Conservation (phyloP, 2,888 invertebrate genomes). For the Coelopa pilipes region DNA sequence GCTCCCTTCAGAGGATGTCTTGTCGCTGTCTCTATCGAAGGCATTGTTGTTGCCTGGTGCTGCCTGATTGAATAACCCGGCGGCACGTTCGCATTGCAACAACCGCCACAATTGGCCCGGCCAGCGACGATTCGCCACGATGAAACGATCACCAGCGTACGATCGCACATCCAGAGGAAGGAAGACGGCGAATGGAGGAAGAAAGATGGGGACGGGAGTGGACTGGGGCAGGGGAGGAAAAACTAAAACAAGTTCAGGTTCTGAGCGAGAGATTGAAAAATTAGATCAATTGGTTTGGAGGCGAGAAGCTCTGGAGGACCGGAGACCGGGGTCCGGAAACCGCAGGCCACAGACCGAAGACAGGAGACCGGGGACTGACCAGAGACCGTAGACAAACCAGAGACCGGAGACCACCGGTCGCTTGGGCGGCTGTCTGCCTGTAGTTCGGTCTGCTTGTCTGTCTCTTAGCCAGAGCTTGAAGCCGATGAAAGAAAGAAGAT, state of each 20-base stretch:
- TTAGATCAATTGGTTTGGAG: conserved; percentile 26
- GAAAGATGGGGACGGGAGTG: not conserved
- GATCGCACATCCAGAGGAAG: too few relatives aligned
- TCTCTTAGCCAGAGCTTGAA: too few relatives aligned
- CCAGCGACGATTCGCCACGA: not conserved
- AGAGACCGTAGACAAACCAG: too few relatives aligned
- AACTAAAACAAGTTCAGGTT: conserved; percentile 6
- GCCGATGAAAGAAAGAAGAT: too few relatives aligned
- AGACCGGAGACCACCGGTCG: too few relatives aligned
- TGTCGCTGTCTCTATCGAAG: not conserved
- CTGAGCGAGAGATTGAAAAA: conserved; percentile 15
- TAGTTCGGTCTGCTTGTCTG: too few relatives aligned
- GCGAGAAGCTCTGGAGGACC: conserved; percentile 2
- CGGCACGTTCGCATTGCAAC: not conserved
- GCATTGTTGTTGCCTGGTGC: not conserved
- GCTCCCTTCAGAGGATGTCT: not conserved
- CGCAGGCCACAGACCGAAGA: too few relatives aligned
- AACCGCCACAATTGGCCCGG: too few relatives aligned
- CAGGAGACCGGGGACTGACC: too few relatives aligned
- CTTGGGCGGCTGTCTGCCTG: too few relatives aligned
- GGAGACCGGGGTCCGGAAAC: not conserved
- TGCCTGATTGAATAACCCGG: conserved; percentile 14
- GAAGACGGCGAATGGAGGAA: not conserved
- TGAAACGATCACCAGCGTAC: too few relatives aligned
- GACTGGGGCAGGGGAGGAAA: not conserved